Conservation (phyloP, 2,797 vertebrate species). For the Natrix natrix region DNA sequence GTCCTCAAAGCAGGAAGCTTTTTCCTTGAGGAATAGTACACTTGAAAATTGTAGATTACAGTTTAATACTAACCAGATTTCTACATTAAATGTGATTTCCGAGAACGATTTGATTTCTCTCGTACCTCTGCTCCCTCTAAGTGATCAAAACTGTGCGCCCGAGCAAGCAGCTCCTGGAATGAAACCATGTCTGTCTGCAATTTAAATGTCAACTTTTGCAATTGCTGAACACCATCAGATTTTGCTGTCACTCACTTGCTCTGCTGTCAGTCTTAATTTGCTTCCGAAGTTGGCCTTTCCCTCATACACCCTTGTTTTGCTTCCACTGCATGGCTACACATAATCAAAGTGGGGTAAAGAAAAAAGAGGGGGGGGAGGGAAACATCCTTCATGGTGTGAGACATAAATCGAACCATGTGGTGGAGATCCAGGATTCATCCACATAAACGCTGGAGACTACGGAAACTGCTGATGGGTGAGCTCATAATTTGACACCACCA, state of each 20-base stretch:
- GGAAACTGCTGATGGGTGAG: neutral
- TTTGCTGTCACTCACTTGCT: constrained; percentile 52
- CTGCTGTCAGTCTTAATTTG: constrained; percentile 38
- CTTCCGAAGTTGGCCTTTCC: neutral
- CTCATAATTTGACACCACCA: neutral
- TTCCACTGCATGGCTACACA: neutral
- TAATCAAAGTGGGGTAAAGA: neutral
- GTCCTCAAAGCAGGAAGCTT: constrained; percentile 72
- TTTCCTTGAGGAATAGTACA: constrained; percentile 75
- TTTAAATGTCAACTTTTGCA: constrained; percentile 60
- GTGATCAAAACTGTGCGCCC: constrained; percentile 65
- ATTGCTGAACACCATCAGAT: constrained; percentile 28
- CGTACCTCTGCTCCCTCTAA: constrained; percentile 25
- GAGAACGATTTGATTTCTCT: constrained; percentile 78
- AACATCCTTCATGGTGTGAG: constrained; percentile 22
- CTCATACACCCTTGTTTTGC: constrained; percentile 33
- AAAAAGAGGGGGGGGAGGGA: neutral
- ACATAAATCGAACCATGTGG: constrained; percentile 27
- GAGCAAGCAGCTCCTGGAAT: constrained; percentile 66
- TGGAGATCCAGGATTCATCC: neutral
- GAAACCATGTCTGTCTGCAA: constrained; percentile 66
- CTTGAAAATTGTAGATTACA: constrained; percentile 76
- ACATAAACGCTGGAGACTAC: neutral
- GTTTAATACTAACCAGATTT: constrained; percentile 80
- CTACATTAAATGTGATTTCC: constrained; percentile 79